Evolutionary conservation across 2,113 vertebrate genomes (phyloP).

Genomic region (Tringa solitaria): DNA sequence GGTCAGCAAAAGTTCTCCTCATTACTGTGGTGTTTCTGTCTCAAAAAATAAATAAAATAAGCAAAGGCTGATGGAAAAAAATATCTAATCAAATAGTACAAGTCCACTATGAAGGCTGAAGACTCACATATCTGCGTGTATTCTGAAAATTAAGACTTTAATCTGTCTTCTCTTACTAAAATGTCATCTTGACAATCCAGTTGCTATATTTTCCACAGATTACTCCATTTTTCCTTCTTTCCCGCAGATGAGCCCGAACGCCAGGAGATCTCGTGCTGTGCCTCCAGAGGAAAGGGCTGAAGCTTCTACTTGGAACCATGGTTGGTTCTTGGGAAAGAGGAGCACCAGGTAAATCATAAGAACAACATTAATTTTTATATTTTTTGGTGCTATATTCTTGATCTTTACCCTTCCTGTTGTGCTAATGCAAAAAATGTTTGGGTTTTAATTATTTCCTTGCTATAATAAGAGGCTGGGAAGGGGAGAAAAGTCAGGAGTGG

Average conservation of each 20-base stretch:
- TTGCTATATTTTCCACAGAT: neutral
- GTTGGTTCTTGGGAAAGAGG: neutral
- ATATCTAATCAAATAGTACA: neutral
- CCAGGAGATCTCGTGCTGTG: accelerated
- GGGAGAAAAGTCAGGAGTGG: neutral
- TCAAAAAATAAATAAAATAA: neutral
- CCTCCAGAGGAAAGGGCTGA: too few species aligned
- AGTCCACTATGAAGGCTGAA: too few species aligned
- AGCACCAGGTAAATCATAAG: neutral
- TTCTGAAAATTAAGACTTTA: neutral
- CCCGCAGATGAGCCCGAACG: accelerated
- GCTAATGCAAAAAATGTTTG: neutral
- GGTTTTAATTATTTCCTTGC: neutral
- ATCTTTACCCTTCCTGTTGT: neutral
- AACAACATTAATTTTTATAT: neutral
- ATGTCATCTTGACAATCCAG: too few species aligned
- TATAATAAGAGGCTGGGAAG: neutral
- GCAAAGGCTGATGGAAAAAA: neutral
- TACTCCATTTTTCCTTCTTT: accelerated
- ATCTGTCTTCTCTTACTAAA: neutral
- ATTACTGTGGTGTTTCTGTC: accelerated
- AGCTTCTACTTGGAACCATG: neutral
- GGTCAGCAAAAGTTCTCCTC: neutral
- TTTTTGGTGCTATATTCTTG: neutral
- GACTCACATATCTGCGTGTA: accelerated